Percentiles rank a stretch among this genome's conserved stretches.
phyloP scores from a whole-genome alignment of 2,797 vertebrate species.

The Pantherophis vulpinus region DNA sequence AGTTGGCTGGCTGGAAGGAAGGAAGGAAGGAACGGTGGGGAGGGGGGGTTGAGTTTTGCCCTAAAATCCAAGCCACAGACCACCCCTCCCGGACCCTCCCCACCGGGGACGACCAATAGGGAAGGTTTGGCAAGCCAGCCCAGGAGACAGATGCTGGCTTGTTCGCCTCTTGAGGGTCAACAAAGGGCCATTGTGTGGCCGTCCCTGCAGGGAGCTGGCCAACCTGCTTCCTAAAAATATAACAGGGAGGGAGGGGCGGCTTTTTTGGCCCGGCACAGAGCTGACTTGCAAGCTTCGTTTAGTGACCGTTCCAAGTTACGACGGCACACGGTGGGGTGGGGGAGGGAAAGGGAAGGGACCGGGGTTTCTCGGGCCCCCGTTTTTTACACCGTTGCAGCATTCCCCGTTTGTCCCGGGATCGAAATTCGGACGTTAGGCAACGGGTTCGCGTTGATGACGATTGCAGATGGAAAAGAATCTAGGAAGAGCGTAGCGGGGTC shows the following conservation, averaged over 20 bases:
- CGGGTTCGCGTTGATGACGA: not conserved
- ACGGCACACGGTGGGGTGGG: too few species aligned
- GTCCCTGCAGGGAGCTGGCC: not conserved
- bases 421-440: not conserved
- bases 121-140: not conserved
- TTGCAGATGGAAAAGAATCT: not conserved
- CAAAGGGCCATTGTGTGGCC: not conserved
- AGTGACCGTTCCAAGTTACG: not conserved
- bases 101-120: not conserved
- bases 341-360: too few species aligned
- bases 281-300: not conserved
- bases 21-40: too few species aligned
- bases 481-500: not conserved
- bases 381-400: too few species aligned
- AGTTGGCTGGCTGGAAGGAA: not conserved
- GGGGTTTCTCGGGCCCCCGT: too few species aligned
- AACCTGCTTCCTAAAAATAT: not conserved
- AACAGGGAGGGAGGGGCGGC: not conserved
- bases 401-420: fast-evolving
- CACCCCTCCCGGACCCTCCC: constrained; percentile 4
- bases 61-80: not conserved
- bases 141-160: not conserved
- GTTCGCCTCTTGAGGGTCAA: not conserved
- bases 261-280: not conserved
- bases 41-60: not conserved